Evolutionary conservation across 2,113 vertebrate genomes (phyloP).

Genomic region (Lichenostomus cassidix): DNA sequence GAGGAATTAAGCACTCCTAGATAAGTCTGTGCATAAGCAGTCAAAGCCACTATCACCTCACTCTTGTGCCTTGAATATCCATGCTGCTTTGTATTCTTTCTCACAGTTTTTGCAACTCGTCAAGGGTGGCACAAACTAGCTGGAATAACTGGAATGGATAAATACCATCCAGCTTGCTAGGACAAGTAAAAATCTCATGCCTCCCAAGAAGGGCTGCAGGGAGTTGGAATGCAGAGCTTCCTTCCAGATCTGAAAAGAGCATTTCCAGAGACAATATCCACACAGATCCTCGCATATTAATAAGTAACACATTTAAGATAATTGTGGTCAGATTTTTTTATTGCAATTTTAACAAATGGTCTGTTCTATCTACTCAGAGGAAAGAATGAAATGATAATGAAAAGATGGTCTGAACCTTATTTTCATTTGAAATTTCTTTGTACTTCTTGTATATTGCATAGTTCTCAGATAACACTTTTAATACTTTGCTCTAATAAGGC

Average conservation of each 20-base stretch:
- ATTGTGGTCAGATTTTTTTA: background rate
- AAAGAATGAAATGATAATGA: background rate
- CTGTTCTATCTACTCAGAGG: background rate
- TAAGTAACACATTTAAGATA: slow-evolving; percentile 35
- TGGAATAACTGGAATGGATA: slow-evolving; percentile 47
- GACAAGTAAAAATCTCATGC: slow-evolving; percentile 5
- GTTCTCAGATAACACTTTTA: background rate
- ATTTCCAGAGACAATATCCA: slow-evolving; percentile 55
- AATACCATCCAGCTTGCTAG: slow-evolving; percentile 18
- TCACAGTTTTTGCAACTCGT: background rate
- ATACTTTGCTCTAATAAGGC: background rate
- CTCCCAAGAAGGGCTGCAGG: slow-evolving; percentile 18
- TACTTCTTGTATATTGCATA: background rate
- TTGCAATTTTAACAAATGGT: background rate
- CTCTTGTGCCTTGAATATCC: background rate
- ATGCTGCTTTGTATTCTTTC: background rate
- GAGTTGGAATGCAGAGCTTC: background rate
- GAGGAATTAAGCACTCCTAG: background rate
- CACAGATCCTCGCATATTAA: slow-evolving; percentile 29
- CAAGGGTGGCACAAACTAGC: background rate
- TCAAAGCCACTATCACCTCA: background rate
- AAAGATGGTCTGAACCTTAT: background rate
- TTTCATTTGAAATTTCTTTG: background rate
- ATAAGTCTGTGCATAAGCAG: background rate
- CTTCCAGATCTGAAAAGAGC: slow-evolving; percentile 44